These are phyloP conservation scores for Telenomus remus DNA, from an alignment of 1,140 invertebrate species.

Conservation along the genomic window DNA sequence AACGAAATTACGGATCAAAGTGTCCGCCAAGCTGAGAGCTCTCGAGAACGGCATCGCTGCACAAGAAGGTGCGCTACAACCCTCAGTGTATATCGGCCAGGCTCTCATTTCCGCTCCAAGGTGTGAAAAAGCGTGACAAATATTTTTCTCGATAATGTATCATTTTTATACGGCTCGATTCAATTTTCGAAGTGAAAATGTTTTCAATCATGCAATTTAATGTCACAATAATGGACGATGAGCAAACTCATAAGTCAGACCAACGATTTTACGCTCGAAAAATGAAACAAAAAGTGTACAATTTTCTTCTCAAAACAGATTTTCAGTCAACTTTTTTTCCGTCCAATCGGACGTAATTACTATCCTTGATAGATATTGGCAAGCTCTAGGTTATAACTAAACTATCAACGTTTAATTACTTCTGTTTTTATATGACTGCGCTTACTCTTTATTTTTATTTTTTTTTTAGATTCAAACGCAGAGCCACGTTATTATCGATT, in stretches of 20 bases:
- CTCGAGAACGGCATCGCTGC: slow-evolving; percentile 26
- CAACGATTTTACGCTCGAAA: slow-evolving; percentile 3
- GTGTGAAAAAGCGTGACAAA: slow-evolving; percentile 12
- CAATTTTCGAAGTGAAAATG: background rate
- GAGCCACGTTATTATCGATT: slow-evolving; percentile 54
- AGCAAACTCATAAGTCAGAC: background rate
- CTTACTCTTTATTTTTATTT: slow-evolving; percentile 36
- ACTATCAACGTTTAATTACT: slow-evolving; percentile 48
- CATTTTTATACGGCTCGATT: background rate
- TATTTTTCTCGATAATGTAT: slow-evolving; percentile 11
- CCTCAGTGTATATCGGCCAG: slow-evolving; percentile 21
- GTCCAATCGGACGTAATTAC: slow-evolving; percentile 10
- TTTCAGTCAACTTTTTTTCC: slow-evolving; percentile 5
- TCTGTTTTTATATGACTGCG: slow-evolving; percentile 45
- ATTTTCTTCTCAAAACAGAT: too few relatives aligned
- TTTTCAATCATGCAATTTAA: background rate
- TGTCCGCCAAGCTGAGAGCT: slow-evolving; percentile 53
- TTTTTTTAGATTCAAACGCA: slow-evolving; percentile 41
- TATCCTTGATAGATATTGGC: slow-evolving; percentile 6
- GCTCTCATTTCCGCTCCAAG: slow-evolving; percentile 54
- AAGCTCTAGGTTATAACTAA: slow-evolving; percentile 46
- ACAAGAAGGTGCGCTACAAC: slow-evolving; percentile 21
- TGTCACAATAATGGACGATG: background rate
- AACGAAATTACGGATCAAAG: slow-evolving; percentile 74
- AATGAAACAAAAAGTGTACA: too few relatives aligned